Conservation (phyloP, 2,888 invertebrate genomes). For the Bibio marci region DNA sequence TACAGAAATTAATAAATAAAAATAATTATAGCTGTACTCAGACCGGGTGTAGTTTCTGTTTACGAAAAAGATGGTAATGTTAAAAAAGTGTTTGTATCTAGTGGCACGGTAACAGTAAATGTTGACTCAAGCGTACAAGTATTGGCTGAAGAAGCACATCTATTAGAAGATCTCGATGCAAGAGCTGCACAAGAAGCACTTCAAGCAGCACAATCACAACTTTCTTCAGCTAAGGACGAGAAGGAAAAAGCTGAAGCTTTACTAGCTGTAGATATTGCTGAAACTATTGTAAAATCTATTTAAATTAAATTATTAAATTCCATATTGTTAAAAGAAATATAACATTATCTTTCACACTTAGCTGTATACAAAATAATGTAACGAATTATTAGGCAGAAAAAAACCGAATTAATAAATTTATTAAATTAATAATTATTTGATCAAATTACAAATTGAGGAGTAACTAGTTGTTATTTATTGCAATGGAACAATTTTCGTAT, state of each 20-base stretch:
- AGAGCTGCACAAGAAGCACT: slow-evolving; percentile 68
- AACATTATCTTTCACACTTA: too few relatives aligned
- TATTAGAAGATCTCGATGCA: slow-evolving; percentile 64
- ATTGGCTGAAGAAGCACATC: slow-evolving; percentile 89
- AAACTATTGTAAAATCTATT: slow-evolving; percentile 78
- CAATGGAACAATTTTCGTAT: too few relatives aligned
- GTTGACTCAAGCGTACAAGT: slow-evolving; percentile 93
- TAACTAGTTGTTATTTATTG: too few relatives aligned
- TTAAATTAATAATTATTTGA: too few relatives aligned
- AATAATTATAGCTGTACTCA: slow-evolving; percentile 52
- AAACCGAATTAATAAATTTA: too few relatives aligned
- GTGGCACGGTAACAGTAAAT: slow-evolving; percentile 89
- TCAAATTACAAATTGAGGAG: too few relatives aligned
- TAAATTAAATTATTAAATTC: too few relatives aligned
- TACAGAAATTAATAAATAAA: not conserved
- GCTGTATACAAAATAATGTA: too few relatives aligned
- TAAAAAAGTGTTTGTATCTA: slow-evolving; percentile 87
- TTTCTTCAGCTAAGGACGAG: slow-evolving; percentile 65
- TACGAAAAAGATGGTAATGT: slow-evolving; percentile 68
- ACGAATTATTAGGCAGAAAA: too few relatives aligned
- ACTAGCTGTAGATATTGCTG: slow-evolving; percentile 86
- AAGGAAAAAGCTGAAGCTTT: slow-evolving; percentile 77
- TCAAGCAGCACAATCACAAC: slow-evolving; percentile 64
- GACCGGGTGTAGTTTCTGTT: slow-evolving; percentile 87
- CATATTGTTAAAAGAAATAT: too few relatives aligned